phyloP scores from a whole-genome alignment of 2,888 invertebrate species.

The Apoderus coryli region DNA sequence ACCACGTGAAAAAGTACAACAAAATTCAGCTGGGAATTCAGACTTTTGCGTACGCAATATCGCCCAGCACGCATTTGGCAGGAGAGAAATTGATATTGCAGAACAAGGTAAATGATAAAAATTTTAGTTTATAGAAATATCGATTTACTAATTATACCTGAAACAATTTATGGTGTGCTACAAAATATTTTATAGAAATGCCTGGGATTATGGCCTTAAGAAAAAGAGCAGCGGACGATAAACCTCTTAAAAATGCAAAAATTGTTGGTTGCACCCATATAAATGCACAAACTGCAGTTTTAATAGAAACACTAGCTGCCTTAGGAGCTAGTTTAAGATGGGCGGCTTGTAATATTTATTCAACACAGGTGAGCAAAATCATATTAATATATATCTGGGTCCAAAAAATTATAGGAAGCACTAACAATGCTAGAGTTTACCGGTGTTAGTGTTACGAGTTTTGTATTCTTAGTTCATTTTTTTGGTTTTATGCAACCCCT shows the following conservation, averaged over 20 bases:
- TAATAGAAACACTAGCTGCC: slow-evolving; percentile 78
- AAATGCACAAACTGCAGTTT: slow-evolving; percentile 93
- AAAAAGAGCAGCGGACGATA: slow-evolving; percentile 83
- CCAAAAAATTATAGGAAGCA: no score
- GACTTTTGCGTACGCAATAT: slow-evolving; percentile 94
- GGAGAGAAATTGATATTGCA: slow-evolving; percentile 94
- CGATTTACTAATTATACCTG: no score
- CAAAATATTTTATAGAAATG: slow-evolving; percentile 77
- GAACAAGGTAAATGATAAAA: slow-evolving; percentile 55
- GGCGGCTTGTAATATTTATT: slow-evolving; percentile 97
- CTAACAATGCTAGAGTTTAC: no score
- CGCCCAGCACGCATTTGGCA: slow-evolving; percentile 82
- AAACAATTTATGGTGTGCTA: no score
- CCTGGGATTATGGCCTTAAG: slow-evolving; percentile 92
- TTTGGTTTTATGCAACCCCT: no score
- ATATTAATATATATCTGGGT: no score
- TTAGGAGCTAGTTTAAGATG: slow-evolving; percentile 87
- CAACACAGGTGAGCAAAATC: slow-evolving; percentile 90
- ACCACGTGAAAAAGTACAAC: slow-evolving; percentile 85
- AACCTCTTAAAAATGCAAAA: slow-evolving; percentile 88
- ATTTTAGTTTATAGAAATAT: not conserved
- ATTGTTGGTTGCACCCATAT: slow-evolving; percentile 95
- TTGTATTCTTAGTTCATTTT: no score
- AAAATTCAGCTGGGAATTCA: slow-evolving; percentile 66
- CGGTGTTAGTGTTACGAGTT: no score